A percentile compares a stretch with the other conserved stretches of the same genome.
These are phyloP conservation scores for Telmatherina bonti DNA, from an alignment of 2,797 vertebrate species.

Conservation along the genomic window DNA sequence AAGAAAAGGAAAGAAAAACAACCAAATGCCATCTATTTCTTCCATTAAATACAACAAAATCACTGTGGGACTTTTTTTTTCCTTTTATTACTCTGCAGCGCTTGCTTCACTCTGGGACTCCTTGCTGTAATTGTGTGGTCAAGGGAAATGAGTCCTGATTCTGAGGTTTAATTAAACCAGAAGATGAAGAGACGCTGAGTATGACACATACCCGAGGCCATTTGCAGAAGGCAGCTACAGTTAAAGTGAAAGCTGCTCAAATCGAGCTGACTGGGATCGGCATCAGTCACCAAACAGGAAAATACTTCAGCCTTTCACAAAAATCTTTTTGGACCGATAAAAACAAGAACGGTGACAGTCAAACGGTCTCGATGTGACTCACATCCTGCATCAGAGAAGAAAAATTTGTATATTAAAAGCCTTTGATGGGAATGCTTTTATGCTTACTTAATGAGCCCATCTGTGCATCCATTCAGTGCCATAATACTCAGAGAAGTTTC, in stretches of 20 bases:
- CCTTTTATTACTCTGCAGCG: constrained; percentile 18
- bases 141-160: constrained; percentile 73
- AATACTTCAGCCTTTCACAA: constrained; percentile 24
- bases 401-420: constrained; percentile 29
- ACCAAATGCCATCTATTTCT: constrained; percentile 38
- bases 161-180: constrained; percentile 78
- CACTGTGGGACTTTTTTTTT: constrained; percentile 48
- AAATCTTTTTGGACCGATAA: constrained; percentile 19
- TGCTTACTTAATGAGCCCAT: constrained; percentile 50
- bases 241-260: constrained; percentile 45
- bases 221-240: constrained; percentile 29
- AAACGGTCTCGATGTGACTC: constrained; percentile 29
- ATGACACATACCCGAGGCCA: constrained; percentile 48
- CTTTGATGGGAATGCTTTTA: constrained; percentile 46
- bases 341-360: constrained; percentile 11
- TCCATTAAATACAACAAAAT: constrained; percentile 55
- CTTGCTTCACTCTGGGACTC: constrained; percentile 60
- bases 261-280: constrained; percentile 35
- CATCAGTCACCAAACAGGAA: constrained; percentile 8
- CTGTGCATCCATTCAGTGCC: constrained; percentile 43
- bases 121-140: constrained; percentile 77
- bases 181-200: constrained; percentile 51
- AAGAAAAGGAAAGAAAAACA: constrained; percentile 1
- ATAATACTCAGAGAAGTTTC: constrained; percentile 31
- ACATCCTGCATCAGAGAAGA: constrained; percentile 27